These are phyloP conservation scores for Drosophila azteca DNA, from an alignment of 1,140 invertebrate species.

Conservation along the genomic window DNA sequence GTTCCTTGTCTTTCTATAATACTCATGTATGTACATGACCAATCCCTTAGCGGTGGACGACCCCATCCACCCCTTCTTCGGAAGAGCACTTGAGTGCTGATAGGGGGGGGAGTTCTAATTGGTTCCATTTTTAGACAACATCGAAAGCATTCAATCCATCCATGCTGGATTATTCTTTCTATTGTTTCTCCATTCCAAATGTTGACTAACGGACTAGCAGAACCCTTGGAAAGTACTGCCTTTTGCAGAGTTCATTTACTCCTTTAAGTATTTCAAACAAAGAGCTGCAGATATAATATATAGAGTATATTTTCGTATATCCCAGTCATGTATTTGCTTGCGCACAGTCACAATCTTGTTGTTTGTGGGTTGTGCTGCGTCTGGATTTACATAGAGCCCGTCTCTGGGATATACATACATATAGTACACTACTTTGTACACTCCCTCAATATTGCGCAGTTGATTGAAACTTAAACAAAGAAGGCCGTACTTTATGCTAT, in stretches of 20 bases:
- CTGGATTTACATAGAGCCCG: neutral
- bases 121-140: conserved; percentile 2
- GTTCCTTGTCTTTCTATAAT: conserved; percentile 6
- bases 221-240: neutral
- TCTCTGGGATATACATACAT: neutral
- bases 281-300: neutral
- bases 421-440: neutral
- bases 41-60: conserved; percentile 5
- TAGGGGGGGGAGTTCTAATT: conserved; percentile 1
- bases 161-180: too few relatives aligned
- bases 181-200: neutral
- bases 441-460: conserved; percentile 36
- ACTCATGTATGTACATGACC: conserved; percentile 19
- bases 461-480: conserved; percentile 39
- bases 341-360: neutral
- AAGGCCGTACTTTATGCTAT: neutral
- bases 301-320: neutral
- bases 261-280: neutral
- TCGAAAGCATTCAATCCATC: neutral
- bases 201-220: neutral
- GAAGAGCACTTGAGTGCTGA: neutral
- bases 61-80: neutral
- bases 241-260: neutral
- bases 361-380: too few relatives aligned
- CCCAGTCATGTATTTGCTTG: neutral